A percentile compares a stretch with the other conserved stretches of the same genome.
These are phyloP conservation scores for Stenchaetothrips biformis DNA, from an alignment of 2,888 invertebrate genomes.

Conservation along the genomic window DNA sequence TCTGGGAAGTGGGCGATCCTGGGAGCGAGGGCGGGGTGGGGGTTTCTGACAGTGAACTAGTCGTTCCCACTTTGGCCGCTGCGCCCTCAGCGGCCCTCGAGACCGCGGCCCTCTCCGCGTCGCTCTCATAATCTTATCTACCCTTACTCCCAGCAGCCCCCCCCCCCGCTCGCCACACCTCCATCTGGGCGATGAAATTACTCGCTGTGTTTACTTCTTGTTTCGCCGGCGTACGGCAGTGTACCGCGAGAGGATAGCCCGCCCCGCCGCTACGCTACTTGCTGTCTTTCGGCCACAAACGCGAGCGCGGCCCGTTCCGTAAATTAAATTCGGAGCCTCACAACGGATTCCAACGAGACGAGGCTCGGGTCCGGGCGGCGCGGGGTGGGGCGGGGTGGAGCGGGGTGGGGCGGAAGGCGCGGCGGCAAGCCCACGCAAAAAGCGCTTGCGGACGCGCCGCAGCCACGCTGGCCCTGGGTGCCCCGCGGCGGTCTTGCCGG, in stretches of 20 bases:
- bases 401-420: background rate
- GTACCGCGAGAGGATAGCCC: background rate
- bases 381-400: background rate
- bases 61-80: no score
- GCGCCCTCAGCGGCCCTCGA: no score
- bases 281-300: background rate
- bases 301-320: background rate
- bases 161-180: no score
- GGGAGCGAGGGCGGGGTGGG: no score
- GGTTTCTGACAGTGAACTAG: no score
- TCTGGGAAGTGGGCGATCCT: no score
- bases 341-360: background rate
- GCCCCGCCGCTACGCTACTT: background rate
- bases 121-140: no score
- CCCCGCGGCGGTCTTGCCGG: background rate
- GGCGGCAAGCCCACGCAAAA: background rate
- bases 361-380: no score
- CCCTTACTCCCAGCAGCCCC: no score
- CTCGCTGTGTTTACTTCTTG: no score
- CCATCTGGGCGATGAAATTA: no score
- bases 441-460: background rate
- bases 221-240: background rate
- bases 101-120: no score
- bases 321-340: conserved; percentile 1
- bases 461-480: background rate